These are phyloP conservation scores for Cepphus grylle DNA, from an alignment of 2,113 vertebrate genomes.

Conservation along the genomic window DNA sequence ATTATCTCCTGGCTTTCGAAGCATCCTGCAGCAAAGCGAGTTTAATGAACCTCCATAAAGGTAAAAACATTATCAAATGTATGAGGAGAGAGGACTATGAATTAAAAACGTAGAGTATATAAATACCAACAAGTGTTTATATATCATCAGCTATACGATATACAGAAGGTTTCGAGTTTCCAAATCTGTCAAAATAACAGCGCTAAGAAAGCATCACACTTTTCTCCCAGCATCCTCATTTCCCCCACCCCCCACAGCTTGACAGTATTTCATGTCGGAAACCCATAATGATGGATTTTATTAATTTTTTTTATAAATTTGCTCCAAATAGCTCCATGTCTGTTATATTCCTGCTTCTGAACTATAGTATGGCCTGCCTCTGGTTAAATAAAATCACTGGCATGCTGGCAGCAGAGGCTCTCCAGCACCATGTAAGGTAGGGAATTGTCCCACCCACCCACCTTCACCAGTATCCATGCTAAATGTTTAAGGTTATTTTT, in stretches of 20 bases:
- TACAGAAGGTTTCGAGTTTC: neutral
- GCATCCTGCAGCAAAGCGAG: neutral
- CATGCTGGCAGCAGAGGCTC: neutral
- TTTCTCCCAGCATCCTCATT: neutral
- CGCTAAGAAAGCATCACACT: neutral
- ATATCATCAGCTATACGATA: neutral
- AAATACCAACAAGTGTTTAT: neutral
- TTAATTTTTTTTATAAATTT: neutral
- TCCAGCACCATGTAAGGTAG: neutral
- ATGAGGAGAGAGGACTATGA: neutral
- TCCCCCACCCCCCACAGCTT: neutral
- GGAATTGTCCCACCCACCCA: neutral
- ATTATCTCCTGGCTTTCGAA: conserved; percentile 28
- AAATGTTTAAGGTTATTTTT: neutral
- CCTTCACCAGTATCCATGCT: neutral
- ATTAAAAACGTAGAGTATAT: neutral
- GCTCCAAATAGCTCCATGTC: neutral
- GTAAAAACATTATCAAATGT: neutral
- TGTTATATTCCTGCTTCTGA: neutral
- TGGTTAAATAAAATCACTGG: fast-evolving
- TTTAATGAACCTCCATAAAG: neutral
- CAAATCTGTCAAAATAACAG: neutral
- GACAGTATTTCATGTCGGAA: neutral
- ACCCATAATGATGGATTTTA: neutral
- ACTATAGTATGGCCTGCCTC: fast-evolving